Evolutionary conservation across 1,140 invertebrate genomes (phyloP), one percentile per base, ranked within the genome.

Genomic region (Drosophila nannoptera): DNA sequence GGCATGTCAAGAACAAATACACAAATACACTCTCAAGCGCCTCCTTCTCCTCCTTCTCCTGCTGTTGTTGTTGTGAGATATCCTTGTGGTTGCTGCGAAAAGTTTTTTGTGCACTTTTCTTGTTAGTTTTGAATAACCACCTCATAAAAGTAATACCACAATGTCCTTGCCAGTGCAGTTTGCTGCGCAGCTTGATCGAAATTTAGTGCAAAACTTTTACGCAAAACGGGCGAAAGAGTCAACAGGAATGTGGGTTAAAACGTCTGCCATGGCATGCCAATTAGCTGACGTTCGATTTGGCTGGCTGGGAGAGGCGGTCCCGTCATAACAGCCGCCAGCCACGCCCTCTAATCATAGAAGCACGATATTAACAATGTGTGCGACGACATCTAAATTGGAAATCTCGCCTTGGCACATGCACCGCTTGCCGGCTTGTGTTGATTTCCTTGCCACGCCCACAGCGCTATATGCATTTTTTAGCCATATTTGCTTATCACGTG

Each of bases 381-480:
- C 59, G 66, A 38, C 67, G 65, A 66, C 80, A 83, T 83, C 80
- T 83, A 83, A 83, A 83, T 78, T 83, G 80, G 69, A 80, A 83
- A 83, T 83, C 80, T 83, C 81, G 84, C 69, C 72, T 73, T 84
- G 84, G 73, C 49, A 84, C 72, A 83, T 84, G 80, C 76, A 83
- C 73, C 80, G 80, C 76, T 78, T 73, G 56, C 75, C 35, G 73
- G 65, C 73, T 73, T 78, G 80, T 84, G 80, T 84, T 83, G 80
- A 83, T 80, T 83, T 83, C 45, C 52, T 61, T 65, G 50, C 49
- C 42, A 49, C 56, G 11, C 35, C 45, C n/a, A 0, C n/a, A 65
- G 8, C 8, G 36, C 40, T 7, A 6, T 67, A 46, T 71, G 60
- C 72, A 66, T 62, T 33, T 63, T 67, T 60, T 14, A 33, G 33